Evolutionary conservation across 2,797 vertebrate species (phyloP).

Genomic region (Chelon labrosus): DNA sequence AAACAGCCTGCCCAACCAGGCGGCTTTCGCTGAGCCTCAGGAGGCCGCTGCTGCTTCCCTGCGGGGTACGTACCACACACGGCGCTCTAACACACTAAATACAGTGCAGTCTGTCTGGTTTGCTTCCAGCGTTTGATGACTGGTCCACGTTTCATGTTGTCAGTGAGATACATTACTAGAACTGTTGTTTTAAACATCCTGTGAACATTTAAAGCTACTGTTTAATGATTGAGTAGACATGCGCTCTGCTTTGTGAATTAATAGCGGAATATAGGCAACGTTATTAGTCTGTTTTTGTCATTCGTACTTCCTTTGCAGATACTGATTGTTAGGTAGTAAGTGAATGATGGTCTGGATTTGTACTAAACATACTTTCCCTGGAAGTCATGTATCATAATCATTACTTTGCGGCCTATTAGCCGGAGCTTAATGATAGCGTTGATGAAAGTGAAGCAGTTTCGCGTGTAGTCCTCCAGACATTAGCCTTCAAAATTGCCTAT

Average conservation of each 20-base stretch:
- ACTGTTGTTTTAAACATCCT: no score
- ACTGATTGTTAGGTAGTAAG: not conserved
- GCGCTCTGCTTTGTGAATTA: no score
- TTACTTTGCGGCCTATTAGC: not conserved
- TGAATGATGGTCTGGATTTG: not conserved
- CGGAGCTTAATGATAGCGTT: not conserved
- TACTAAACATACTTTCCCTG: slow-evolving; percentile 1
- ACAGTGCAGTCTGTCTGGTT: slow-evolving; percentile 17
- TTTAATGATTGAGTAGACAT: no score
- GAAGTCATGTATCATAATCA: not conserved
- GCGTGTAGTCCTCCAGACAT: slow-evolving; percentile 31
- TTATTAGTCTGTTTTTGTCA: not conserved
- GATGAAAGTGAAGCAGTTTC: slow-evolving; percentile 4
- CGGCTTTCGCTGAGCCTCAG: slow-evolving; percentile 91
- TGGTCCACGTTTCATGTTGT: slow-evolving; percentile 16
- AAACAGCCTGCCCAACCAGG: slow-evolving; percentile 97
- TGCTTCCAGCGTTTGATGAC: slow-evolving; percentile 25
- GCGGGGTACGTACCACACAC: slow-evolving; percentile 81
- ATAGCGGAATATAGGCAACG: not conserved
- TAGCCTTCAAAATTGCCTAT: slow-evolving; percentile 20
- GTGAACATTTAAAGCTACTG: no score
- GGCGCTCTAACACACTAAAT: slow-evolving; percentile 26
- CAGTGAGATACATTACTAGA: not conserved
- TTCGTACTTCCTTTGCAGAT: slow-evolving; percentile 14
- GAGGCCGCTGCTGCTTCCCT: slow-evolving; percentile 87